Evolutionary conservation across 2,113 vertebrate species (phyloP).

Genomic region (Trichechus manatus): DNA sequence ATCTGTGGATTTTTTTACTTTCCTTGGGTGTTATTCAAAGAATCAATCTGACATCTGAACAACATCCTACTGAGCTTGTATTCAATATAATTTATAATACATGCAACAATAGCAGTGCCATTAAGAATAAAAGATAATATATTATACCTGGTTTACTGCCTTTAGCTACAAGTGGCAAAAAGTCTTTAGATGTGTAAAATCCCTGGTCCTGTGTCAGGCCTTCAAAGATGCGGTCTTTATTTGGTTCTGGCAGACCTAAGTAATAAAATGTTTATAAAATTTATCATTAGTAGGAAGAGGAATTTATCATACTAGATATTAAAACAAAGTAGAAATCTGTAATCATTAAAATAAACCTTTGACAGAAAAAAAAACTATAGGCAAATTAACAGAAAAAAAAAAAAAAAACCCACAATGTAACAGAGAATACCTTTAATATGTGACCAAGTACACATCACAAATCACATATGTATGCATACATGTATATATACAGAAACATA

Average conservation of each 20-base stretch:
- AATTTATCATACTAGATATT: neutral
- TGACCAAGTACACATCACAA: neutral
- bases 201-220: constrained; percentile 91
- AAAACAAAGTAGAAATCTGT: neutral
- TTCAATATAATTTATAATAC: neutral
- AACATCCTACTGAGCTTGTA: neutral
- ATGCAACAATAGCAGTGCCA: neutral
- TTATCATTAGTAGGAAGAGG: neutral
- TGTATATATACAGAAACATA: neutral
- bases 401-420: neutral
- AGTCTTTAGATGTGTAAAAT: constrained; percentile 96
- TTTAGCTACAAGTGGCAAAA: constrained; percentile 93
- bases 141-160: constrained; percentile 93
- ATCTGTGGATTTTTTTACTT: neutral
- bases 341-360: neutral
- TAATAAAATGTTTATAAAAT: constrained; percentile 57
- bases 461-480: neutral
- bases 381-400: neutral
- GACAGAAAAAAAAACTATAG: neutral
- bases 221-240: constrained; percentile 91
- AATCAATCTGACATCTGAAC: neutral
- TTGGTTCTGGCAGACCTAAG: constrained; percentile 95
- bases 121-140: neutral
- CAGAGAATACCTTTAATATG: neutral
- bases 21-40: neutral